Evolutionary conservation across 2,888 invertebrate species (phyloP).

Genomic region (Imbricaverruca yamaguchii): DNA sequence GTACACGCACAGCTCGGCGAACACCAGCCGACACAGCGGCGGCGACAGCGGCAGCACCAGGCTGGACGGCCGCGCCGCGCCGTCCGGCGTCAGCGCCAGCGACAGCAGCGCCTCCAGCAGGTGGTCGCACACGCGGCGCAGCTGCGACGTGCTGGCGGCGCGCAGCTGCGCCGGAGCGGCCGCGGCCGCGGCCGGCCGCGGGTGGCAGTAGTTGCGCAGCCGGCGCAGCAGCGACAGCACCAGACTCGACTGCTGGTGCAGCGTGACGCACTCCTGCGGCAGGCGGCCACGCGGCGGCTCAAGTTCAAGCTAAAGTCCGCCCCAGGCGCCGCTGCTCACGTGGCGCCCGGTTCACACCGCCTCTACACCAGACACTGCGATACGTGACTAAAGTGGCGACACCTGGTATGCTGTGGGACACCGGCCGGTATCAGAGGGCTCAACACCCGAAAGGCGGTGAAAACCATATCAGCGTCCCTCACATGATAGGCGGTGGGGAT

Average conservation of each 20-base stretch:
- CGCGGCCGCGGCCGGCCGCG: conserved; percentile 49
- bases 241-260: conserved; percentile 82
- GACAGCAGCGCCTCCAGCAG: conserved; percentile 26
- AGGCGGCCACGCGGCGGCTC: neutral
- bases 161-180: conserved; percentile 42
- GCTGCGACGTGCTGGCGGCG: conserved; percentile 29
- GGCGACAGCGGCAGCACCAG: conserved; percentile 51
- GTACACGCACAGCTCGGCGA: conserved; percentile 56
- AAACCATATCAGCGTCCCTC: too few species aligned
- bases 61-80: conserved; percentile 42
- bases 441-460: too few species aligned
- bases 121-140: conserved; percentile 20
- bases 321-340: too few species aligned
- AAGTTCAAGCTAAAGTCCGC: too few species aligned
- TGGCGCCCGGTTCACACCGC: too few species aligned
- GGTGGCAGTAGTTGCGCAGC: conserved; percentile 44
- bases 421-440: too few species aligned
- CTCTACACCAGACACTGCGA: too few species aligned
- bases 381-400: too few species aligned
- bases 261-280: conserved; percentile 68
- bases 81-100: conserved; percentile 27
- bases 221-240: conserved; percentile 66
- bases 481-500: too few species aligned
- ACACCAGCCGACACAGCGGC: conserved; percentile 7
- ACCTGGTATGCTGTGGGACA: too few species aligned